Percentiles rank a stretch among this genome's conserved stretches.
Evolutionary conservation across 2,113 vertebrate genomes (phyloP).

Genomic region (Muntiacus muntjak): DNA sequence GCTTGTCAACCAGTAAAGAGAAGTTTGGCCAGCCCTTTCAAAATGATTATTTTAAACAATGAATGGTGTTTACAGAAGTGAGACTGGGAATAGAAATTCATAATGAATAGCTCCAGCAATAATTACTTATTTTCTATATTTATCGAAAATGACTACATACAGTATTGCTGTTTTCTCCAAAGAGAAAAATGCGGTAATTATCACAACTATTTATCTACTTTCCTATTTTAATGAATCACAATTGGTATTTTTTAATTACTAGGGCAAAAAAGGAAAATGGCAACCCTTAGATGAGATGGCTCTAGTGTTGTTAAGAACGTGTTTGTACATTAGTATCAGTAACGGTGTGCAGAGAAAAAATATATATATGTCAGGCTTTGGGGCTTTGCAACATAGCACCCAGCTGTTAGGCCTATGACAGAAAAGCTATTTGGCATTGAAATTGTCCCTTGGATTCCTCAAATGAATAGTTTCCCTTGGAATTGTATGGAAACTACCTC

Average conservation of each 20-base stretch:
- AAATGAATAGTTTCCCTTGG: not conserved
- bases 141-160: constrained; percentile 15
- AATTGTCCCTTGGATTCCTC: not conserved
- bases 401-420: not conserved
- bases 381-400: not conserved
- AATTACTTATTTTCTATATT: constrained; percentile 65
- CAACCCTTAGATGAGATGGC: not conserved
- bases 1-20: not conserved
- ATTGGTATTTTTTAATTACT: constrained; percentile 56
- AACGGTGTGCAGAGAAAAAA: not conserved
- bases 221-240: constrained; percentile 36
- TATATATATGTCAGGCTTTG: not conserved
- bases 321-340: not conserved
- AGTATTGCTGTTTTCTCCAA: constrained; percentile 51
- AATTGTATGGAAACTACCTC: not conserved
- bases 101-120: constrained; percentile 26
- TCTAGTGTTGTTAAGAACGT: not conserved
- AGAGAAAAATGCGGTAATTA: constrained; percentile 35
- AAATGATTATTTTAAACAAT: constrained; percentile 12
- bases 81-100: not conserved
- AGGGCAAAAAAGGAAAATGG: not conserved
- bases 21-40: not conserved
- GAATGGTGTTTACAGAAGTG: constrained; percentile 5
- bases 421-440: not conserved
- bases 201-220: constrained; percentile 45